Conservation (phyloP, 2,113 vertebrate species). For the Acanthochromis polyacanthus region DNA sequence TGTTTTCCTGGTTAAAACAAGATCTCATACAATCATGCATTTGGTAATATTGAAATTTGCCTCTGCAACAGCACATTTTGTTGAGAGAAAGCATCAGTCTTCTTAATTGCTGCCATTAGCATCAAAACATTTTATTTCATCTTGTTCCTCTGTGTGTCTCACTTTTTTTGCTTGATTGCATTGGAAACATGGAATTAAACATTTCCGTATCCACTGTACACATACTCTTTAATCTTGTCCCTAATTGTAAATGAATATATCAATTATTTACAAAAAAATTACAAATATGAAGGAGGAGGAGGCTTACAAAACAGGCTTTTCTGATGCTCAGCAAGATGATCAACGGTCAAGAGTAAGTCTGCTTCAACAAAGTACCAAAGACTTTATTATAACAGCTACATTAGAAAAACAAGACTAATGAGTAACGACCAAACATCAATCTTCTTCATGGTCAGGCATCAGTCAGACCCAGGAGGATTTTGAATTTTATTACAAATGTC, state of each 20-base stretch:
- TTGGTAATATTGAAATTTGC: background rate
- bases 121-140: background rate
- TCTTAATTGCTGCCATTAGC: constrained; percentile 3
- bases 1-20: background rate
- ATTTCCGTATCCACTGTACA: background rate
- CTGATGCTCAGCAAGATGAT: background rate
- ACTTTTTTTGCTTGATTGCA: background rate
- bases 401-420: too few species aligned
- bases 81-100: background rate
- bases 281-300: background rate
- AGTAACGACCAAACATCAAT: too few species aligned
- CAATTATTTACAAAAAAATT: background rate
- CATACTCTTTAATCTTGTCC: background rate
- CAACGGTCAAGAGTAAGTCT: background rate
- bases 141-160: background rate
- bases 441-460: too few species aligned
- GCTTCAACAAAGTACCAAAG: too few species aligned
- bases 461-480: too few species aligned
- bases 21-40: background rate
- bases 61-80: background rate
- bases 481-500: too few species aligned
- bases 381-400: too few species aligned
- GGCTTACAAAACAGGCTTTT: background rate
- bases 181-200: background rate
- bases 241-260: background rate